Percentiles rank a stretch among this genome's conserved stretches.
phyloP scores from a whole-genome alignment of 2,797 vertebrate species.

The Liasis olivaceus region DNA sequence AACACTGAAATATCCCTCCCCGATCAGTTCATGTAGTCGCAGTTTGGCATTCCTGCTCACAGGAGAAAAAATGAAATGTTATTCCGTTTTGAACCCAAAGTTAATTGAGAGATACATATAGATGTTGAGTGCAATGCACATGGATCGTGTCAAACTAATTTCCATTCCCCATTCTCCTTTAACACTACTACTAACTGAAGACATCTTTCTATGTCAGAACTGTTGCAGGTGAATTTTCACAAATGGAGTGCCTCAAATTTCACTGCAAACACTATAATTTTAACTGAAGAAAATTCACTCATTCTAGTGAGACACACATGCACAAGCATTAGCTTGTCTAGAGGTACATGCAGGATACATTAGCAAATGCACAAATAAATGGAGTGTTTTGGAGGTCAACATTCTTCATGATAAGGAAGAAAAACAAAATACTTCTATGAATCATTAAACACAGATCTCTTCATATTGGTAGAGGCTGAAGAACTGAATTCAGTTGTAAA shows the following conservation, averaged over 20 bases:
- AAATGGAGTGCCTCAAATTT: not conserved
- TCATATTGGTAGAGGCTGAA: slow-evolving; percentile 32
- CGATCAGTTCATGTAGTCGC: not conserved
- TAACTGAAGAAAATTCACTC: not conserved
- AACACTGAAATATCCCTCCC: not conserved
- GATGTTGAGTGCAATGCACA: not conserved
- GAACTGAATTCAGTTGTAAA: slow-evolving; percentile 30
- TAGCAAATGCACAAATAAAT: not conserved
- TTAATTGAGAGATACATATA: not conserved
- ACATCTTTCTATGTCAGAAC: not conserved
- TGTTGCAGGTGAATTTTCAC: not conserved
- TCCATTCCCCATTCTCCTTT: not conserved
- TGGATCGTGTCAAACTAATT: not conserved
- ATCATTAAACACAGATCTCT: not conserved
- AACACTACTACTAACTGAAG: not conserved
- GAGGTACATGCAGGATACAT: not conserved
- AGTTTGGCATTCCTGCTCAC: not conserved
- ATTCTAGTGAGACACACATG: not conserved
- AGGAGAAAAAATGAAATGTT: not conserved
- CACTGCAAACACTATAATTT: not conserved
- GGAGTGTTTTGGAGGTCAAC: not conserved
- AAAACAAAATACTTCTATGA: not conserved
- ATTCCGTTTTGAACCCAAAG: not conserved
- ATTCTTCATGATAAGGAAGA: slow-evolving; percentile 14
- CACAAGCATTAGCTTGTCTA: not conserved